Percentiles rank a stretch among this genome's conserved stretches.
Conservation (phyloP, 2,113 vertebrate genomes). For the Psittacara wagleri region DNA sequence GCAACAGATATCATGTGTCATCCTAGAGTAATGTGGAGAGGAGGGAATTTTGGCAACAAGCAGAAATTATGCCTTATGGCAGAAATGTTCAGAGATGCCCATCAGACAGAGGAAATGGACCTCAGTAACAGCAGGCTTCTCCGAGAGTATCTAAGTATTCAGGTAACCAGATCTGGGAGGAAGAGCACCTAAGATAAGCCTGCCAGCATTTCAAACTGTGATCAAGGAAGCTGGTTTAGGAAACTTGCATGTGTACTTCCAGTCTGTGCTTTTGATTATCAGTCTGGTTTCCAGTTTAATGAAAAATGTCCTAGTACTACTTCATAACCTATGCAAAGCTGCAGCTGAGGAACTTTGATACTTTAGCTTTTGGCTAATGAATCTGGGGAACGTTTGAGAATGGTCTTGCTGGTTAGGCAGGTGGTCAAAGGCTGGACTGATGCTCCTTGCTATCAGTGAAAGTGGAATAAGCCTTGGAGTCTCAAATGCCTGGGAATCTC, state of each 20-base stretch:
- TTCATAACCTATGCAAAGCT: background rate
- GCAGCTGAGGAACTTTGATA: background rate
- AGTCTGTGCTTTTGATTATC: background rate
- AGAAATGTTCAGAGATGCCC: background rate
- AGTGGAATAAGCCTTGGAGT: background rate
- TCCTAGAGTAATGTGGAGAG: background rate
- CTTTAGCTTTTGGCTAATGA: background rate
- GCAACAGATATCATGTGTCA: background rate
- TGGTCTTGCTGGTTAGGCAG: background rate
- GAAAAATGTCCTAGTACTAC: background rate
- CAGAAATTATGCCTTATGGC: background rate
- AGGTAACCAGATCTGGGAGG: background rate
- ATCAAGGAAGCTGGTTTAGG: background rate
- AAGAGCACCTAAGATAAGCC: background rate
- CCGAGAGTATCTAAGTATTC: background rate
- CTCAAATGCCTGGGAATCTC: background rate
- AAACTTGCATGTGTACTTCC: background rate
- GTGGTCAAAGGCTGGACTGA: background rate
- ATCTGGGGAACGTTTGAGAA: background rate
- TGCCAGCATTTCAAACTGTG: background rate
- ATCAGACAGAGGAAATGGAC: background rate
- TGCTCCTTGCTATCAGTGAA: background rate
- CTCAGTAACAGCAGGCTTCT: background rate
- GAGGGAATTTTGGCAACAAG: background rate
- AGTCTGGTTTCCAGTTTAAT: background rate